phyloP scores from a whole-genome alignment of 2,797 vertebrate genomes.

The Leuciscus waleckii region DNA sequence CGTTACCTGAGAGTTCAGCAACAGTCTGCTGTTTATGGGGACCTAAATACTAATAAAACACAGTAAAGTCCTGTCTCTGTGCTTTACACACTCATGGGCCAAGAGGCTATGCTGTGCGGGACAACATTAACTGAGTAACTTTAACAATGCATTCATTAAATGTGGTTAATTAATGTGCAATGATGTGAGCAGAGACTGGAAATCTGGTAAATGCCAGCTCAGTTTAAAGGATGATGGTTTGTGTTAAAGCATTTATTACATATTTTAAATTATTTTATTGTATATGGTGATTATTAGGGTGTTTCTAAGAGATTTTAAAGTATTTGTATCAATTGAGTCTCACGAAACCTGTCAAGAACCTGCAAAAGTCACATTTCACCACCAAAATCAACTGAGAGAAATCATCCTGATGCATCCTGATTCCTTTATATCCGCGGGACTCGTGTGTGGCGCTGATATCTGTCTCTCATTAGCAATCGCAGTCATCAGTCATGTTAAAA shows the following conservation, averaged over 20 bases:
- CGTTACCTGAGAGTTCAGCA: slow-evolving; percentile 46
- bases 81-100: not conserved
- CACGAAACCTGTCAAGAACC: not conserved
- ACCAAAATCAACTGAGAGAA: too few species aligned
- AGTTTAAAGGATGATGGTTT: not conserved
- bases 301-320: not conserved
- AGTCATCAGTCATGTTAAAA: too few species aligned
- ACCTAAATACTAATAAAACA: slow-evolving; percentile 34
- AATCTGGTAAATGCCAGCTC: not conserved
- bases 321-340: not conserved
- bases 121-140: not conserved
- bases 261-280: not conserved
- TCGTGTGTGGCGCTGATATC: too few species aligned
- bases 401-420: too few species aligned
- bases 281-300: not conserved
- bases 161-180: not conserved
- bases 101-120: not conserved
- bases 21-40: slow-evolving; percentile 35
- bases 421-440: too few species aligned
- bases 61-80: not conserved
- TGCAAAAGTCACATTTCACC: not conserved
- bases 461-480: too few species aligned
- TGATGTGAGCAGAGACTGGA: not conserved
- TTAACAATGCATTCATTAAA: not conserved
- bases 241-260: not conserved